Base-by-base conservation (phyloP, 2,113 vertebrate species). In the Dromiciops gliroides region DNA sequence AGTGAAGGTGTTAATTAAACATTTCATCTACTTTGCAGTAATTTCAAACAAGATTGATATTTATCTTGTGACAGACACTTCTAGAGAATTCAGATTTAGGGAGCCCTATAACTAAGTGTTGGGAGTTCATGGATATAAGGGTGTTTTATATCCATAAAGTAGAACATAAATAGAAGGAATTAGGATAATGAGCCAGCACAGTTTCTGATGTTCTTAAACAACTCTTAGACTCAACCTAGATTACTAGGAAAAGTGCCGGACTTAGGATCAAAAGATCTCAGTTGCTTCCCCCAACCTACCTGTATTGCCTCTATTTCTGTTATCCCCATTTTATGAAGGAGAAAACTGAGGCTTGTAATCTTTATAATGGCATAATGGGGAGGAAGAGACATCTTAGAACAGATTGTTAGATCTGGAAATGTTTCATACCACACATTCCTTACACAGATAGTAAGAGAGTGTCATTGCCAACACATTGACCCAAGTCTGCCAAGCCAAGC, bases 1-100 rank as follows among this genome's bases (percentile, higher is more conserved):
- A 90, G 89, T 50, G 48, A 90, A 90, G 89, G 48, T 90, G 89
- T 50, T 90, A 90, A 90, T 90, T 90, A 90, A 49, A 90, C 89
- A 90, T 90, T 90, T 90, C 89, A 90, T 90, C 89, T 90, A 50
- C 24, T 50, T 90, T 90, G 48, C 48, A 48, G 89, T 90, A 49
- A 83, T 83, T 83, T 83, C 67, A 83, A 83, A 83, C 67, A 83
- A 83, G 67, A 83, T 83, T 83, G 67, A 90, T 90, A 90, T 90
- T 49, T 90, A 90, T 90, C 89, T 50, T 26, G 28, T 90, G 89
- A 48, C 89, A 90, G 89, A 14, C 28, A 1, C 89, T 90, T 49
- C 89, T 23, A 44, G 37, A 83, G 37, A 23, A 44, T 83, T n/a
- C 67, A 44, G 67, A 83, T 83, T 83, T 44, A 83, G 67, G 67